A percentile compares a stretch with the other conserved stretches of the same genome.
Conservation (phyloP, 2,113 vertebrate genomes). For the Seriola rivoliana region DNA sequence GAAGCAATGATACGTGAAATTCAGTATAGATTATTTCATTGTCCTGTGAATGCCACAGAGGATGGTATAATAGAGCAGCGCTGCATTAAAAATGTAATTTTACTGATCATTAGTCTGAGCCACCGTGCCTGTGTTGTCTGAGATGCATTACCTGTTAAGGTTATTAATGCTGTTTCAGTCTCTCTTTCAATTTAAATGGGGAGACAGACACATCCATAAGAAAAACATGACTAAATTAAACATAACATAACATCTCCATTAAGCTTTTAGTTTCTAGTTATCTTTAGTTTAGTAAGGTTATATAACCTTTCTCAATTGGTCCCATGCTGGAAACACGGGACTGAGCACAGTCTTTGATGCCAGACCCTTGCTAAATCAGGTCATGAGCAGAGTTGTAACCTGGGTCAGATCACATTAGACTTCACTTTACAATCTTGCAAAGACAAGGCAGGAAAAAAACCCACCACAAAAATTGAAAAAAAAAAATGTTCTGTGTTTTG, state of each 20-base stretch:
- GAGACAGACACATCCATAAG: not conserved
- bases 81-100: conserved; percentile 25
- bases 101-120: conserved; percentile 25
- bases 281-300: no score
- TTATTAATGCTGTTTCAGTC: not conserved
- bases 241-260: no score
- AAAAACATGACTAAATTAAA: not conserved
- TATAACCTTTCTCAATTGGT: not conserved
- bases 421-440: not conserved
- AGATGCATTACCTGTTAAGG: not conserved
- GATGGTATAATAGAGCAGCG: not conserved
- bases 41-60: conserved; percentile 1
- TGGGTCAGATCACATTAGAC: not conserved
- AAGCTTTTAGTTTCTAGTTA: no score
- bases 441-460: not conserved
- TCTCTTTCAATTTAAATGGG: not conserved
- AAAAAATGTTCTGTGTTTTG: not conserved
- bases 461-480: not conserved
- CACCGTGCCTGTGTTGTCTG: not conserved
- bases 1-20: conserved; percentile 27
- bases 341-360: not conserved
- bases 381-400: not conserved
- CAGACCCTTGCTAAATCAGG: not conserved
- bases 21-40: conserved; percentile 16
- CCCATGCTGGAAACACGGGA: not conserved